Evolutionary conservation across 2,113 vertebrate species (phyloP), one percentile per base, ranked within the genome.

Genomic region (Suncus etruscus): DNA sequence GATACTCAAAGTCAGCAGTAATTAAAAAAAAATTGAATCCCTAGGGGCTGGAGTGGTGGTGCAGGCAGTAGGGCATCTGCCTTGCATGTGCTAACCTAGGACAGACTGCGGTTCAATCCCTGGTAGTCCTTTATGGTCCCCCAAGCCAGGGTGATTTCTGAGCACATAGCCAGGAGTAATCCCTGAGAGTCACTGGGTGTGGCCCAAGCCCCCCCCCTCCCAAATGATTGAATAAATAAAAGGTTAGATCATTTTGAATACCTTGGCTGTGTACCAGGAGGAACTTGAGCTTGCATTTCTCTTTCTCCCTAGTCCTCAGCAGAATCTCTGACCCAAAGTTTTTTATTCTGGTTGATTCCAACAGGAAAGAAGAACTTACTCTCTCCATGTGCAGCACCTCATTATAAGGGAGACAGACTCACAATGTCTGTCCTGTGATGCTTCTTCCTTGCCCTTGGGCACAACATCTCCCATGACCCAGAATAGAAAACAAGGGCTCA

Each of bases 381-480:
- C 18, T 1, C 18, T 63, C 50, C 32, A 27, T 29, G n/a, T 73
- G 29, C 31, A 18, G 25, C 31, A 4, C 1, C n/a, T 25, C 9
- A 1, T 0, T 1, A 15, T 22, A 8, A 7, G 39, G 73, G 39
- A 48, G 12, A 78, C 16, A 54, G 65, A 3, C 32, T 47, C 32
- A 27, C 7, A 20, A 11, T 3, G 1, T 14, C 1, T 22, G 29
- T 39, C 47, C 12, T 31, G 4, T 50, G 31, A 50, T 0, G 16
- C n/a, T 29, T 6, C 18, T 20, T 72, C 63, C 31, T 22, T 9
- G 24, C 12, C 31, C 27, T 0, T 31, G 32, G 18, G 3, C 9
- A 54, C 51, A 54, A 12, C 51, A 5, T 54, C 15, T 15, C 1
- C 12, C 54, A 54, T 47, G 83, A 6, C 66, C 61, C 1, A 1